phyloP scores from a whole-genome alignment of 2,797 vertebrate species.

The Sebastes trivittatus region DNA sequence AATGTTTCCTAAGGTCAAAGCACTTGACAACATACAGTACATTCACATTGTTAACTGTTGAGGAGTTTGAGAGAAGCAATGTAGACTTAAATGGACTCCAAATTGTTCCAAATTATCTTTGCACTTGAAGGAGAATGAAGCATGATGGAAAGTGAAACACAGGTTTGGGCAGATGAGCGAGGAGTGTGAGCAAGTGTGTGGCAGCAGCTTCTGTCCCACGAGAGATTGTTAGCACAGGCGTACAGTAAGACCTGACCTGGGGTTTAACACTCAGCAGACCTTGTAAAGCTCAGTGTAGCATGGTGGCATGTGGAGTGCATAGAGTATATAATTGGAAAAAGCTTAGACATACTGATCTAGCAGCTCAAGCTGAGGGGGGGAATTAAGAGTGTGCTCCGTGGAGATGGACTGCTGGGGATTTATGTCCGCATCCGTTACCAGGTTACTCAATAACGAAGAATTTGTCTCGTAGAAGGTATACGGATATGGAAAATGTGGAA shows the following conservation, averaged over 20 bases:
- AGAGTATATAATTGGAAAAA: constrained; percentile 38
- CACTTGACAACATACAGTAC: background rate
- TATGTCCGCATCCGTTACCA: constrained; percentile 22
- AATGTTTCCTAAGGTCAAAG: constrained; percentile 44
- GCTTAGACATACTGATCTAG: constrained; percentile 18
- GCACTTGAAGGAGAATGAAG: constrained; percentile 8
- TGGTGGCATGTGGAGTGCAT: constrained; percentile 17
- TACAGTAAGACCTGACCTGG: background rate
- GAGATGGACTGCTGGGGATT: constrained; percentile 6
- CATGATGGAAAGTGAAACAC: background rate
- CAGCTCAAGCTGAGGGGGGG: constrained; percentile 14
- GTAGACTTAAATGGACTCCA: constrained; percentile 20
- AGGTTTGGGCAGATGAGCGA: background rate
- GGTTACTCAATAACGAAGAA: background rate
- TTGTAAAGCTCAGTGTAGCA: constrained; percentile 9
- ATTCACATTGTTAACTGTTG: background rate
- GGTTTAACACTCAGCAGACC: constrained; percentile 25
- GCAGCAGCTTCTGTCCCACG: background rate
- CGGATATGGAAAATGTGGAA: background rate
- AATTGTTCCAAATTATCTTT: constrained; percentile 12
- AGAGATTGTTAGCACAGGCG: background rate
- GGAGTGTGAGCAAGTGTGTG: background rate
- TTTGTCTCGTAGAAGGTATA: background rate
- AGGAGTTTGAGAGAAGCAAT: constrained; percentile 26
- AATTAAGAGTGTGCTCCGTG: background rate